Evolutionary conservation across 2,888 invertebrate species (phyloP).

Genomic region (Unio pictorum): DNA sequence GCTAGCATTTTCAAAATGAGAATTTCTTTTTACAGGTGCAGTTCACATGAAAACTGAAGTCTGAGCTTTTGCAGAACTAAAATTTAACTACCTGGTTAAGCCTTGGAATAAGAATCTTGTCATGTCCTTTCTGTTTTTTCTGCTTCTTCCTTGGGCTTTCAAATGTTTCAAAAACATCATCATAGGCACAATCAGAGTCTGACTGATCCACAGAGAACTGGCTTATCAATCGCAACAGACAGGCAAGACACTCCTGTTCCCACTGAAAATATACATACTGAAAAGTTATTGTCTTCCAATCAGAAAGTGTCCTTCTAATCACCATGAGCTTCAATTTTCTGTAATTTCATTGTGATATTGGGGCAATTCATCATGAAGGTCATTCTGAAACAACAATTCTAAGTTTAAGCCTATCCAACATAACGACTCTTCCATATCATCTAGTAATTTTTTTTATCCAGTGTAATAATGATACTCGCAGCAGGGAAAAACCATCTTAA

Average conservation of each 20-base stretch:
- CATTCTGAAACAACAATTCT: too few relatives aligned
- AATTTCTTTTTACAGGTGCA: conserved; percentile 58
- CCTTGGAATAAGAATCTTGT: conserved; percentile 81
- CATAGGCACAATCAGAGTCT: conserved; percentile 59
- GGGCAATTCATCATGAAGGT: too few relatives aligned
- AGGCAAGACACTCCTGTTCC: conserved; percentile 94
- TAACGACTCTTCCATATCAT: too few relatives aligned
- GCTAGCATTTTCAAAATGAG: background rate
- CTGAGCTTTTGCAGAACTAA: conserved; percentile 71
- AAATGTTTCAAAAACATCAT: conserved; percentile 62
- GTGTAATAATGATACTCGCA: too few relatives aligned
- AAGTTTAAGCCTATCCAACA: too few relatives aligned
- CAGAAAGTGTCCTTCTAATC: too few relatives aligned
- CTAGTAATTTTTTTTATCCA: too few relatives aligned
- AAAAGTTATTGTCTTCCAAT: background rate
- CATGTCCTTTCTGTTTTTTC: conserved; percentile 71
- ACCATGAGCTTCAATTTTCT: too few relatives aligned
- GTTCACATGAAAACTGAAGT: conserved; percentile 76
- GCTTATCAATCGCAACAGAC: conserved; percentile 87
- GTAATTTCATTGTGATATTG: too few relatives aligned
- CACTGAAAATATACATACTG: conserved; percentile 76
- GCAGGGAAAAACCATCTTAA: too few relatives aligned
- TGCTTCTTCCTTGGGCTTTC: conserved; percentile 64
- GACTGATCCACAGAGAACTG: conserved; percentile 82
- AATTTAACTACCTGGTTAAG: conserved; percentile 78